Evolutionary conservation across 2,113 vertebrate species (phyloP).

Genomic region (Psilopogon haemacephalus): DNA sequence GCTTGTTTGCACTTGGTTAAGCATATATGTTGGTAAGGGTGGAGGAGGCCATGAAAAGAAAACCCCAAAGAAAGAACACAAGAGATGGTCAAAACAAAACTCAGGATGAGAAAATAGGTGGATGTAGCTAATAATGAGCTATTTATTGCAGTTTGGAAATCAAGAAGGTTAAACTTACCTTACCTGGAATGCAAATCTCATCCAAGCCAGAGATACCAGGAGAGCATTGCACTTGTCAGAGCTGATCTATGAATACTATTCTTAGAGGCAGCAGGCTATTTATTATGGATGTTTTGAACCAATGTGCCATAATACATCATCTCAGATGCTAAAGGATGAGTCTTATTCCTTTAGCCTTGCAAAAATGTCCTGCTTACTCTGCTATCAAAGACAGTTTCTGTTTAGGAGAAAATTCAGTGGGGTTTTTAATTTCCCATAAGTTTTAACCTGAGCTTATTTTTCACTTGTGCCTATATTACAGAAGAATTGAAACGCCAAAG

Average conservation of each 20-base stretch:
- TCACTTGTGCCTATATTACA: not conserved
- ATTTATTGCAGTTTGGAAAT: not conserved
- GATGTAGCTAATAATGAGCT: not conserved
- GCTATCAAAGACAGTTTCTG: not conserved
- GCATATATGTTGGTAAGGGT: accelerated
- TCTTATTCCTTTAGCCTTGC: not conserved
- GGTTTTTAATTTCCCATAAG: not conserved
- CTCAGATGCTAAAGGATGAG: not conserved
- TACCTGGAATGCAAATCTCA: not conserved
- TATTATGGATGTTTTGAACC: constrained; percentile 38
- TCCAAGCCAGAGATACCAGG: not conserved
- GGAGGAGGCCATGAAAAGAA: not conserved
- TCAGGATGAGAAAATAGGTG: not conserved
- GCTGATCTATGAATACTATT: constrained; percentile 16
- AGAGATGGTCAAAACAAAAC: not conserved
- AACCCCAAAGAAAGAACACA: not conserved
- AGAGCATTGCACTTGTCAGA: constrained; percentile 21
- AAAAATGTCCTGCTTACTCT: not conserved
- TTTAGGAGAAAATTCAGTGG: not conserved
- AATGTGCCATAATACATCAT: constrained; percentile 20
- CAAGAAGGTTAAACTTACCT: not conserved
- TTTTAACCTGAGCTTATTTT: not conserved
- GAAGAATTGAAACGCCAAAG: not conserved
- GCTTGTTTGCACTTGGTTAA: not conserved
- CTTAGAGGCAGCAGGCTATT: constrained; percentile 14